Evolutionary conservation across 2,888 invertebrate species (phyloP), one percentile per base, ranked within the genome.

Genomic region (Chaetogeoica ovagalla): DNA sequence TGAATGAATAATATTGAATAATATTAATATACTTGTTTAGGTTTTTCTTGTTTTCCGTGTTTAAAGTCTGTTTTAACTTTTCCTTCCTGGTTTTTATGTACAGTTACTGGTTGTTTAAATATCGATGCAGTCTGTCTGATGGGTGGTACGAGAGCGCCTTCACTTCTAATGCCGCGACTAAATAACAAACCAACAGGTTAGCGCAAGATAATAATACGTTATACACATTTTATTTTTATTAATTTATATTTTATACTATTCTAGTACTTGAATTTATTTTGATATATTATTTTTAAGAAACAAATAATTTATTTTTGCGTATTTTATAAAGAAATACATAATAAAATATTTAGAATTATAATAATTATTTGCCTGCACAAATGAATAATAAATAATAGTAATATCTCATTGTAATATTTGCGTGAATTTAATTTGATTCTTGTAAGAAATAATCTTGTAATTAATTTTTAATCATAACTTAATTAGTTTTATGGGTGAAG

Each of bases 101-200:
- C 94, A 1, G 98, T 98, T 0, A 99, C 98, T 0, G 98, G 98
- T 86, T 99, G 98, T 86, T 98, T 98, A 87, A 98, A 98, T 85
- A 99, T 98, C 4, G 97, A 97, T 0, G 98, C 97, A 0, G 98
- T 98, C 88, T 98, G 98, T 66, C 98, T 90, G 82, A 98, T 97
- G 2, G 98, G 98, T 70, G 97, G 94, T 75, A 96, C 94, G 83
- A 98, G 87, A 17, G 95, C 94, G 15, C 95, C 92, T 87, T 98
- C 98, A 83, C 93, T 94, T 82, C 95, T 89, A 17, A 93, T 90
- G 75, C 93, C 92, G 84, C 95, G 90, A 84, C 91, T 94, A 87
- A 82, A 87, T 65, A 76, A 4, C 8, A 59, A 66, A 43, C 43
- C 6, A 2, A 87, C 82, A 77, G 19, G 76, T 43, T 68, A 55